Conservation (phyloP, 1,140 invertebrate genomes). For the Gonioctena quinquepunctata region DNA sequence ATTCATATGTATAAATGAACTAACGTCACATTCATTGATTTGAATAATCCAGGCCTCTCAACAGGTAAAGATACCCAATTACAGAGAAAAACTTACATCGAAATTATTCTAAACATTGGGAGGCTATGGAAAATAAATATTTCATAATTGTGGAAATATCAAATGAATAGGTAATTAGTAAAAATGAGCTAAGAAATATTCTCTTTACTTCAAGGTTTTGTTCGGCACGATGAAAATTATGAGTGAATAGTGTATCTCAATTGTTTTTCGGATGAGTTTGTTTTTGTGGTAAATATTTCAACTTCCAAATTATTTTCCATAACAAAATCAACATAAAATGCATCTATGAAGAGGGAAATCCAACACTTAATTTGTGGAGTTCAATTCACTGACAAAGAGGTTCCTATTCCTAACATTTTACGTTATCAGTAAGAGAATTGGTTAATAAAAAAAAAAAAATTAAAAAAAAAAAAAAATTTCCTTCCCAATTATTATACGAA, state of each 20-base stretch:
- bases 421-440: not conserved
- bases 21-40: not conserved
- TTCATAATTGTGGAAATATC: no score
- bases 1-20: no score
- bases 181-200: not conserved
- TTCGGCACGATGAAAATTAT: not conserved
- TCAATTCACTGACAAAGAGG: not conserved
- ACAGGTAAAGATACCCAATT: not conserved
- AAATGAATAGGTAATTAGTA: not conserved
- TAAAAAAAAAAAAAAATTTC: not conserved
- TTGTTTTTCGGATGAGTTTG: not conserved
- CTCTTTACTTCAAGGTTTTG: not conserved
- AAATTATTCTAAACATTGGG: not conserved
- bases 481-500: not conserved
- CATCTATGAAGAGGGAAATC: not conserved
- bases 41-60: not conserved
- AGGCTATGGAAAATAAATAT: no score
- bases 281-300: not conserved
- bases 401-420: not conserved
- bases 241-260: not conserved
- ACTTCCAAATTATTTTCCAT: not conserved
- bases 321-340: not conserved
- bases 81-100: not conserved
- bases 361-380: not conserved
- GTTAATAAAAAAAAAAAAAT: not conserved